These are phyloP conservation scores for Azorinus chamasolen DNA, from an alignment of 2,888 invertebrate species.

Conservation along the genomic window DNA sequence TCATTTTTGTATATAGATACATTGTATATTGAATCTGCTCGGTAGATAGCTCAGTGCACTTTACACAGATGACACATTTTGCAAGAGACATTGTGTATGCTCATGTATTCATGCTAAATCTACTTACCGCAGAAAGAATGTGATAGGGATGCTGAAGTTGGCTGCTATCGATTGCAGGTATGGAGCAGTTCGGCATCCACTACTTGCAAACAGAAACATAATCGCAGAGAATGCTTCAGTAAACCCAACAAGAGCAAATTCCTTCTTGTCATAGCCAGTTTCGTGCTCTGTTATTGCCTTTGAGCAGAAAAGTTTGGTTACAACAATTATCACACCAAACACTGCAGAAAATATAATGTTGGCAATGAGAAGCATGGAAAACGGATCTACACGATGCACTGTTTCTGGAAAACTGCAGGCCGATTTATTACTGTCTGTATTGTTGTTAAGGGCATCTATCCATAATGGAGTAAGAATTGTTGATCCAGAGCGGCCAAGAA, in stretches of 20 bases:
- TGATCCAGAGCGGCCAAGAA: constrained; percentile 48
- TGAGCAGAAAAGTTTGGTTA: constrained; percentile 45
- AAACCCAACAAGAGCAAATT: constrained; percentile 72
- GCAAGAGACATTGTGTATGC: too few species aligned
- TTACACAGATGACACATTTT: too few species aligned
- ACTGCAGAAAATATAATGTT: constrained; percentile 51
- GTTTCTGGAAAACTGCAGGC: constrained; percentile 16
- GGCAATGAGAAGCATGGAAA: constrained; percentile 60
- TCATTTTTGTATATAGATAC: too few species aligned
- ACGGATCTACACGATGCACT: constrained; percentile 57
- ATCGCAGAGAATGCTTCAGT: constrained; percentile 71
- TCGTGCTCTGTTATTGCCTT: constrained; percentile 52
- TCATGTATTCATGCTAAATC: background rate
- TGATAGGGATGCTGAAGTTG: constrained; percentile 76
- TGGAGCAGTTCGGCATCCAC: constrained; percentile 77
- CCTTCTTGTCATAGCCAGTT: constrained; percentile 60
- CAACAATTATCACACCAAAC: constrained; percentile 54
- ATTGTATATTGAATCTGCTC: too few species aligned
- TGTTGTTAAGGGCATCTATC: constrained; percentile 54
- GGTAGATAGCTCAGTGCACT: too few species aligned
- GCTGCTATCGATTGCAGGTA: constrained; percentile 76
- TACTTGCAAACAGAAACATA: constrained; percentile 72
- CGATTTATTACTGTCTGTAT: constrained; percentile 21
- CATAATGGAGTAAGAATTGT: constrained; percentile 68
- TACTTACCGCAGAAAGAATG: constrained; percentile 74